A percentile compares a stretch with the other conserved stretches of the same genome.
Conservation (phyloP, 2,113 vertebrate species). For the Otocyon megalotis region DNA sequence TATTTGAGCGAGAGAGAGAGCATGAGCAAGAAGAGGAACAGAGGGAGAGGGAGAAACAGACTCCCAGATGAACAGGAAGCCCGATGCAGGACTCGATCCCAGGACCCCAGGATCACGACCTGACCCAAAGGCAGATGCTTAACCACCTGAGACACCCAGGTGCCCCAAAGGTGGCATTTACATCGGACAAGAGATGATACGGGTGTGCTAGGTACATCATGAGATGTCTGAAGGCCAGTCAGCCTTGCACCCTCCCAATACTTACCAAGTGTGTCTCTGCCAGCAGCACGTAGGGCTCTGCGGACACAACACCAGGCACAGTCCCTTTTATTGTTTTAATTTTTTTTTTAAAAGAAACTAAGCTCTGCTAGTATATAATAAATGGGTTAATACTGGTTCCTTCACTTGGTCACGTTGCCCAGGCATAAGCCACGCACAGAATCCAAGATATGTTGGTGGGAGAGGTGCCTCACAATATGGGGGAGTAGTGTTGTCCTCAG, state of each 20-base stretch:
- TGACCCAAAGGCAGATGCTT: too few species aligned
- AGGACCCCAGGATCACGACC: too few species aligned
- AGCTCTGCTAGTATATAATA: neutral
- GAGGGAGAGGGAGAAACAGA: too few species aligned
- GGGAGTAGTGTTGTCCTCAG: neutral
- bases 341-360: neutral
- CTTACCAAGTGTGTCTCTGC: neutral
- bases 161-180: neutral
- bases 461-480: neutral
- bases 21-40: too few species aligned
- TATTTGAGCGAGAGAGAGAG: too few species aligned
- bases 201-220: fast-evolving
- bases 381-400: neutral
- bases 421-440: fast-evolving
- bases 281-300: neutral
- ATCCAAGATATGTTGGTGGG: neutral
- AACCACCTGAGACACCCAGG: too few species aligned
- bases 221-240: neutral
- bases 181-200: neutral
- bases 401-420: too few species aligned
- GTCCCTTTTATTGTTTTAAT: too few species aligned
- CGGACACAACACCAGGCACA: neutral
- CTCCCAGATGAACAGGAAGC: too few species aligned
- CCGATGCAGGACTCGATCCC: too few species aligned
- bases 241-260: neutral